Base-by-base conservation (phyloP, 2,113 vertebrate species). In the Strix aluco region DNA sequence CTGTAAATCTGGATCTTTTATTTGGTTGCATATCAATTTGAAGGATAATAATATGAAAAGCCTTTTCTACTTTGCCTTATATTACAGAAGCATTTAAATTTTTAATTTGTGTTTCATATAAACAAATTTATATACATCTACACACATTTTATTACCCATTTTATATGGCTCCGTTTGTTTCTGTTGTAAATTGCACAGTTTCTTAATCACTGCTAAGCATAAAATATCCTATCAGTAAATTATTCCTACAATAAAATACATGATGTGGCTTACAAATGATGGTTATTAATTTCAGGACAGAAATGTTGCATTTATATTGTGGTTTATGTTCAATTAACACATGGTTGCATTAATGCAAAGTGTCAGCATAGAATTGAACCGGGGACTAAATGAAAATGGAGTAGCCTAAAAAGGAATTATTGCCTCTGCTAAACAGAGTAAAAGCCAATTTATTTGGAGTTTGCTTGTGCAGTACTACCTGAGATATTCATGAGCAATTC, bases 281-380 rank as follows among this genome's bases (percentile, higher is more conserved):
- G 72, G 82, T 82, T 95, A 94, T 96, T 97, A 97, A 94, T 91
- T 96, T 97, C 85, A 94, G 54, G 72, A 84, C 82, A 94, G 61
- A 92, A 86, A 93, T 84, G 83, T 87, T 95, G 65, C 77, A 89
- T 89, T 96, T 95, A 86, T 83, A 70, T 86, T 84, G 69, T 85
- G 47, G 88, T 94, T 97, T 95, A 94, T 89, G 94, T 95, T 85
- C 97, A 97, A 92, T 97, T 97, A 97, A 97, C 94, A 95, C 92
- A 81, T 91, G 91, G 40, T 26, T 72, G 26, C n/a, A 89, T 96
- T 95, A 95, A 95, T 86, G 58, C 46, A 87, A 94, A 89, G 13
- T 93, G 78, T 94, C 89, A 87, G 66, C 25, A 46, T 15, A 91
- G 70, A 89, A 85, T 4, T 90, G 88, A 92, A 72, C 29, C 11